These are phyloP conservation scores for Oryzias javanicus DNA, from an alignment of 2,113 vertebrate species.

Conservation along the genomic window DNA sequence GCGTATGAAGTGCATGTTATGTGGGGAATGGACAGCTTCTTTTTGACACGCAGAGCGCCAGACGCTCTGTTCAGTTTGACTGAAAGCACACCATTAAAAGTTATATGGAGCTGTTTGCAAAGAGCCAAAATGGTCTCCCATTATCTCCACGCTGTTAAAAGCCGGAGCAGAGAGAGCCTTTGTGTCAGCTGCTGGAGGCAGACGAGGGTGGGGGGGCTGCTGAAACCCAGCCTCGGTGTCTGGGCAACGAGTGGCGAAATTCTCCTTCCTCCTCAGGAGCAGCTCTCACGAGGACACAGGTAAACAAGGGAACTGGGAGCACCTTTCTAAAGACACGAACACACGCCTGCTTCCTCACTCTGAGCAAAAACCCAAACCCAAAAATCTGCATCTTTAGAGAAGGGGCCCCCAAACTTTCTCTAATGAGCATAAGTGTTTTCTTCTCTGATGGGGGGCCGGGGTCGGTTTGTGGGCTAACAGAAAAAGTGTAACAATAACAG, in stretches of 20 bases:
- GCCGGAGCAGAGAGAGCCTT: conserved; percentile 35
- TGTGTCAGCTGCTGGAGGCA: conserved; percentile 36
- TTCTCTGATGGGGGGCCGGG: no score
- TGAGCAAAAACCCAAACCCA: no score
- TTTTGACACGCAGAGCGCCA: conserved; percentile 2
- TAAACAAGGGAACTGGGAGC: conserved; percentile 50
- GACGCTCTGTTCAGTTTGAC: conserved; percentile 28
- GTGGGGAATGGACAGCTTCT: conserved; percentile 11
- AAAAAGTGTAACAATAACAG: no score
- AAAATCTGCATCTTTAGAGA: no score
- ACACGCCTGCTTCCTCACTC: neutral
- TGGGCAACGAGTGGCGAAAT: conserved; percentile 42
- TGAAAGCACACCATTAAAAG: conserved; percentile 16
- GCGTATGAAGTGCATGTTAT: conserved; percentile 3
- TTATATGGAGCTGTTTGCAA: conserved; percentile 26
- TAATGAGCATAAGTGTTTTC: no score
- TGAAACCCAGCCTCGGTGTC: conserved; percentile 51
- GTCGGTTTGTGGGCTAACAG: no score
- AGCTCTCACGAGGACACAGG: conserved; percentile 50
- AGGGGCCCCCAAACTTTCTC: no score
- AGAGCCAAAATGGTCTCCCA: conserved; percentile 35
- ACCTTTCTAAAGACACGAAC: neutral
- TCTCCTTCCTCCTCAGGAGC: conserved; percentile 29
- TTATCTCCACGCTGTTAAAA: conserved; percentile 41
- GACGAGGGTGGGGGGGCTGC: conserved; percentile 23